phyloP scores from a whole-genome alignment of 2,113 vertebrate species.

The Ellobius talpinus region DNA sequence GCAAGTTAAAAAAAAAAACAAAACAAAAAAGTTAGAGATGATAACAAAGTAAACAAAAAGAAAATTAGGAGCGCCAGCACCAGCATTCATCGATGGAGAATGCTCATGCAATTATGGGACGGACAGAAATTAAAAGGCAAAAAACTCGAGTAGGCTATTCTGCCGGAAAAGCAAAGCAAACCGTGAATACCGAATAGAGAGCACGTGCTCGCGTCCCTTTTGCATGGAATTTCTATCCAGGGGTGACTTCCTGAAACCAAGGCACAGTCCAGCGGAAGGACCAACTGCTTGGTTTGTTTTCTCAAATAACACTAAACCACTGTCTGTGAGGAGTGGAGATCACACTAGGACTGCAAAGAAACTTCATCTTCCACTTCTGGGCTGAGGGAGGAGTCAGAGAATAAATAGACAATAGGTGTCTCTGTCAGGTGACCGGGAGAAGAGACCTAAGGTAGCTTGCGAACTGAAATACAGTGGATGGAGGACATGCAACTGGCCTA shows the following conservation, averaged over 20 bases:
- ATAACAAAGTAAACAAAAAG: slow-evolving; percentile 79
- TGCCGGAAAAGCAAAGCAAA: slow-evolving; percentile 72
- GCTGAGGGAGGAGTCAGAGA: slow-evolving; percentile 73
- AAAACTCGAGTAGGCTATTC: slow-evolving; percentile 64
- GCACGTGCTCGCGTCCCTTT: not conserved
- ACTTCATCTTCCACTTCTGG: slow-evolving; percentile 30
- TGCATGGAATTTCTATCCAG: slow-evolving; percentile 42
- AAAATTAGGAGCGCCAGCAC: slow-evolving; percentile 80
- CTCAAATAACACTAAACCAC: slow-evolving; percentile 43
- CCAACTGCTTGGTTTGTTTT: not conserved
- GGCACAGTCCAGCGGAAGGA: slow-evolving; percentile 19
- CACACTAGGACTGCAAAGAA: not conserved
- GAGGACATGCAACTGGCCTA: slow-evolving; percentile 50
- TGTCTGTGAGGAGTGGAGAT: not conserved
- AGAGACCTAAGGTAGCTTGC: not conserved
- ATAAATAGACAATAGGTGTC: slow-evolving; percentile 49
- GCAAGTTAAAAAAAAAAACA: slow-evolving; percentile 90
- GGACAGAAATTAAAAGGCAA: slow-evolving; percentile 72
- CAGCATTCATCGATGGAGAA: slow-evolving; percentile 78
- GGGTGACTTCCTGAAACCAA: slow-evolving; percentile 74
- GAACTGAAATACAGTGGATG: not conserved
- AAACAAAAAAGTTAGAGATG: slow-evolving; percentile 89
- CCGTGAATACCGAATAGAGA: not conserved
- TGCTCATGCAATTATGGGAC: slow-evolving; percentile 83
- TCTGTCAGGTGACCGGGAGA: not conserved